Evolutionary conservation across 1,140 invertebrate species (phyloP).

Genomic region (Lepidurus apus): DNA sequence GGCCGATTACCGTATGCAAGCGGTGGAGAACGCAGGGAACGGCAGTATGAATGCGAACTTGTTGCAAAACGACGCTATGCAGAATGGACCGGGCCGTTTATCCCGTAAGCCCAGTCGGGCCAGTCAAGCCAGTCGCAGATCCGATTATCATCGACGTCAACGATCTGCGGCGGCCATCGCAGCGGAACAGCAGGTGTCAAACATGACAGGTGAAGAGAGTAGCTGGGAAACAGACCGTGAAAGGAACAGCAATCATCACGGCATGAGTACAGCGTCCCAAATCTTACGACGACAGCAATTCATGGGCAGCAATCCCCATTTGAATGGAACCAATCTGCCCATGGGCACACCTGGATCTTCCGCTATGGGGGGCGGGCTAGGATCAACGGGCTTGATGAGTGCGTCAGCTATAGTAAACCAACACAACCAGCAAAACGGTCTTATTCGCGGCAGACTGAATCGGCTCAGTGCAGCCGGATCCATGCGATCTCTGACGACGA

Average conservation of each 20-base stretch:
- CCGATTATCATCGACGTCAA: conserved; percentile 29
- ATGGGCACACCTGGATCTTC: background rate
- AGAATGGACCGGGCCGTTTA: conserved; percentile 21
- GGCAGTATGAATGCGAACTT: background rate
- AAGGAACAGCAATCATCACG: background rate
- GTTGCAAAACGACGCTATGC: background rate
- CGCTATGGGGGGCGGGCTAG: conserved; percentile 23
- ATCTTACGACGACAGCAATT: background rate
- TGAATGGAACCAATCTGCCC: background rate
- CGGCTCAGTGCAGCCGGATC: conserved; percentile 38
- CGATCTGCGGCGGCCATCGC: conserved; percentile 17
- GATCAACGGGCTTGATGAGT: background rate
- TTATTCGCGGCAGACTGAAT: conserved; percentile 15
- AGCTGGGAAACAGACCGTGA: conserved; percentile 36
- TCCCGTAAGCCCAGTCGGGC: conserved; percentile 30
- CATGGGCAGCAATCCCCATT: conserved; percentile 13
- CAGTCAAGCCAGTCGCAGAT: conserved; percentile 32
- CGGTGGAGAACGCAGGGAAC: conserved; percentile 32
- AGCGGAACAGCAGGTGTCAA: conserved; percentile 29
- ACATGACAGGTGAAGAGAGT: conserved; percentile 35
- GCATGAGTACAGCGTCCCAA: background rate
- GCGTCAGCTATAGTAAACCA: background rate
- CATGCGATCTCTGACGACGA: conserved; percentile 39
- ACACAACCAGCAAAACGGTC: conserved; percentile 14
- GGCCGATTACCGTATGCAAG: conserved; percentile 37